Percentiles rank a stretch among this genome's conserved stretches.
Evolutionary conservation across 2,113 vertebrate species (phyloP).

Genomic region (Pavo muticus): DNA sequence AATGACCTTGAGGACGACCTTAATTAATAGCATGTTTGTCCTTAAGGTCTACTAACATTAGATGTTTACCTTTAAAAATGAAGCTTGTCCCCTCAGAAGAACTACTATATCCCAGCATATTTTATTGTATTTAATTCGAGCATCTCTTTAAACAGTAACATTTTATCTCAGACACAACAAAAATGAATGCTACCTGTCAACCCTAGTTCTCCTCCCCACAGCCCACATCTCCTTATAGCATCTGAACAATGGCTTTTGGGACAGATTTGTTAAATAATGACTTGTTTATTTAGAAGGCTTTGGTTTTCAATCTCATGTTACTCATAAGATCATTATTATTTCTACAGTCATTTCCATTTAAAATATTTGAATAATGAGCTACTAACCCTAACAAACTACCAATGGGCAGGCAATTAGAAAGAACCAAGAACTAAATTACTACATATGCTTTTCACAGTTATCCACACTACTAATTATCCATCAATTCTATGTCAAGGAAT

Average conservation of each 20-base stretch:
- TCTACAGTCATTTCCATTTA: not conserved
- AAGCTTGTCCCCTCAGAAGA: not conserved
- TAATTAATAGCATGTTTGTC: not conserved
- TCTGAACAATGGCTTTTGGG: not conserved
- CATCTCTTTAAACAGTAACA: not conserved
- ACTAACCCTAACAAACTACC: conserved; percentile 12
- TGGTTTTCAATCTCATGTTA: not conserved
- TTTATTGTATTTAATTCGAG: not conserved
- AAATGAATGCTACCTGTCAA: not conserved
- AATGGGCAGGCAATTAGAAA: conserved; percentile 52
- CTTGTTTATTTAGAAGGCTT: not conserved
- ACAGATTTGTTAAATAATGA: not conserved
- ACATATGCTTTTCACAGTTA: conserved; percentile 51
- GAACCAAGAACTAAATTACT: conserved; percentile 56
- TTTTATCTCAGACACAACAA: not conserved
- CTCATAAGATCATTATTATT: conserved; percentile 3
- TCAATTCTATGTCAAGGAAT: conserved; percentile 28
- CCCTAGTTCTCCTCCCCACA: not conserved
- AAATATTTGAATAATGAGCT: conserved; percentile 33
- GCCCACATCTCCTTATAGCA: not conserved
- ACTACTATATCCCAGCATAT: not conserved
- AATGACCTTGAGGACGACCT: not conserved
- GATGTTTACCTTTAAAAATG: not conserved
- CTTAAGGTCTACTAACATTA: not conserved
- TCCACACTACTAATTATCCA: conserved; percentile 58